Conservation (phyloP, 2,797 vertebrate genomes). For the Lagorchestes hirsutus region DNA sequence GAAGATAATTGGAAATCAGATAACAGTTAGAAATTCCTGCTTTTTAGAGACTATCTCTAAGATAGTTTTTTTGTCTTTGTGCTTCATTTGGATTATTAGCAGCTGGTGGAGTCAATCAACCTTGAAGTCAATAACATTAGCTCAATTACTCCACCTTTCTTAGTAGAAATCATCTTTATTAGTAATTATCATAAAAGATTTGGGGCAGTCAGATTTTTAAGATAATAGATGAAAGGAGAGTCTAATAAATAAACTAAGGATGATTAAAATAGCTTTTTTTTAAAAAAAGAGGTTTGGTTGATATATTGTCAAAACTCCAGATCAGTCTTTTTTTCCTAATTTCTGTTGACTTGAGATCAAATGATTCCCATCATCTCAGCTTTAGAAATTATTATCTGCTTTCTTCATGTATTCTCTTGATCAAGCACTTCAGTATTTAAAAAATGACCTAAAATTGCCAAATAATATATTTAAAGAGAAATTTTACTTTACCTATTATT, state of each 20-base stretch:
- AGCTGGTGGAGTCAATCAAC: constrained; percentile 27
- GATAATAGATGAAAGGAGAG: constrained; percentile 32
- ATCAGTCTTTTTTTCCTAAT: constrained; percentile 38
- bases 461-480: neutral
- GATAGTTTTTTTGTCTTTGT: constrained; percentile 31
- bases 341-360: constrained; percentile 48
- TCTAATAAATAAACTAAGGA: constrained; percentile 35
- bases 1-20: constrained; percentile 11
- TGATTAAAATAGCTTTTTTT: constrained; percentile 19
- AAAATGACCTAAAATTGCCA: neutral
- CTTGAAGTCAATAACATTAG: constrained; percentile 33
- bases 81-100: constrained; percentile 34
- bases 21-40: constrained; percentile 29
- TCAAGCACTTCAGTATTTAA: neutral
- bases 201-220: constrained; percentile 16
- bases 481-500: constrained; percentile 38
- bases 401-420: constrained; percentile 35
- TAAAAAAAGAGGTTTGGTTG: constrained; percentile 25
- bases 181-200: constrained; percentile 45
- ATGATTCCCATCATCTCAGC: constrained; percentile 12
- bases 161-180: constrained; percentile 62
- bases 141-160: constrained; percentile 23
- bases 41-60: constrained; percentile 32
- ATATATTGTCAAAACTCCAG: constrained; percentile 34
- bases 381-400: neutral